Evolutionary conservation across 2,797 vertebrate genomes (phyloP), one percentile per base, ranked within the genome.

Genomic region (Champsocephalus gunnari): DNA sequence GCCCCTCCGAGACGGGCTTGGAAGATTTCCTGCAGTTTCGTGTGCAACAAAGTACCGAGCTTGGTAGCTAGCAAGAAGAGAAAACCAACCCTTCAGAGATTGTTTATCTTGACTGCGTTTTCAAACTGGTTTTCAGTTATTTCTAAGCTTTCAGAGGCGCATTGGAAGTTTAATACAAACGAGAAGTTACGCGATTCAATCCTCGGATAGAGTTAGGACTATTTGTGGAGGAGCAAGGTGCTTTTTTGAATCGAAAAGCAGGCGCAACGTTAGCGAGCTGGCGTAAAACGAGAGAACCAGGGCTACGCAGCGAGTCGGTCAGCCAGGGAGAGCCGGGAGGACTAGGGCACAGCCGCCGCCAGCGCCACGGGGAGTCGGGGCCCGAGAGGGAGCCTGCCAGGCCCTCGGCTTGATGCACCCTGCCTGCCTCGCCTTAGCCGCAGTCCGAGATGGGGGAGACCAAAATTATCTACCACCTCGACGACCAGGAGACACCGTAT

Each of bases 401-500:
- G 91, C 92, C 92, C 86, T 84, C 88, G 93, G 89, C 92, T 94
- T 93, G 90, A 95, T 95, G 95, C 91, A 89, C 93, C 89, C 91
- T 84, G 93, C 81, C 89, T 85, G 85, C 86, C 79, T 87, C 81
- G 87, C 91, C 92, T 92, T 71, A 90, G 90, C 87, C 84, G 80
- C 87, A 90, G 88, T 91, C 85, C 89, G 94, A 90, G 84, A 98
- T 98, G 97, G 97, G 96, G 95, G 98, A 99, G 96, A 99, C 98
- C 73, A 99, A 99, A 94, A 97, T 99, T 87, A 99, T 99, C 88
- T 99, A 99, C 96, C 98, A 99, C 95, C 96, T 99, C 91, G 98
- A 99, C 93, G 98, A 98, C 82, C 97, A 99, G 95, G 98, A 99
- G 95, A 99, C 97, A 9, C 98, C 98, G 50, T 99, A 99, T 92